A percentile compares a stretch with the other conserved stretches of the same genome.
These are phyloP conservation scores for Romanogobio albipinnatus DNA, from an alignment of 2,113 vertebrate genomes.

Conservation along the genomic window DNA sequence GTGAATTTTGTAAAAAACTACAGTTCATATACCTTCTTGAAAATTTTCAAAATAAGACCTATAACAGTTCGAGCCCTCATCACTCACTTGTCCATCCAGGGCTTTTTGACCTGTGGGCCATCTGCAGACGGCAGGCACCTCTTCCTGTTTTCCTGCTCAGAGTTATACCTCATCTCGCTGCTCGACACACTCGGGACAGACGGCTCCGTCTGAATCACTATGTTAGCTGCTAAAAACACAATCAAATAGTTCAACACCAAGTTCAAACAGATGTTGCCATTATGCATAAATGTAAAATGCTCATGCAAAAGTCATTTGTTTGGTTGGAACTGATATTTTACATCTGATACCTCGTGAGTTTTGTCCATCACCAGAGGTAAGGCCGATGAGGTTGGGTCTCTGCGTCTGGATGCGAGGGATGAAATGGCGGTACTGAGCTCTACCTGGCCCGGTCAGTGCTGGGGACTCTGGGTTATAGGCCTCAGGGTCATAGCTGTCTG, in stretches of 20 bases:
- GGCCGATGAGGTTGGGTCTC: slow-evolving; percentile 94
- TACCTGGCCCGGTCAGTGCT: slow-evolving; percentile 90
- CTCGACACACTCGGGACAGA: slow-evolving; percentile 77
- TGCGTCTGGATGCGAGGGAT: slow-evolving; percentile 94
- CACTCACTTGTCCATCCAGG: slow-evolving; percentile 95
- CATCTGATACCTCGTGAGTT: slow-evolving; percentile 85
- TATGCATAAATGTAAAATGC: background rate
- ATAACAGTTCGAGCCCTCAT: background rate
- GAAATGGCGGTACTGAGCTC: slow-evolving; percentile 92
- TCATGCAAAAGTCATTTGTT: background rate
- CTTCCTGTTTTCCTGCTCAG: slow-evolving; percentile 90
- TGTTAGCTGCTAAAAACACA: slow-evolving; percentile 85
- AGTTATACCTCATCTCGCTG: slow-evolving; percentile 82
- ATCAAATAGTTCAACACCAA: background rate
- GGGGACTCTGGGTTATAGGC: slow-evolving; percentile 99
- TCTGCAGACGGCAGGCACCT: slow-evolving; percentile 80
- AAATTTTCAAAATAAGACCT: background rate
- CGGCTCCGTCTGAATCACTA: slow-evolving; percentile 93
- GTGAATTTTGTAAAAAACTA: no score
- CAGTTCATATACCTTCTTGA: no score
- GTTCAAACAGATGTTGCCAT: background rate
- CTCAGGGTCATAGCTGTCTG: slow-evolving; percentile 97
- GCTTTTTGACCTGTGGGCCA: slow-evolving; percentile 85
- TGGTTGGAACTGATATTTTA: background rate
- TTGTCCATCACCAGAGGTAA: slow-evolving; percentile 90